A percentile compares a stretch with the other conserved stretches of the same genome.
Conservation (phyloP, 2,113 vertebrate species). For the Willisornis vidua region DNA sequence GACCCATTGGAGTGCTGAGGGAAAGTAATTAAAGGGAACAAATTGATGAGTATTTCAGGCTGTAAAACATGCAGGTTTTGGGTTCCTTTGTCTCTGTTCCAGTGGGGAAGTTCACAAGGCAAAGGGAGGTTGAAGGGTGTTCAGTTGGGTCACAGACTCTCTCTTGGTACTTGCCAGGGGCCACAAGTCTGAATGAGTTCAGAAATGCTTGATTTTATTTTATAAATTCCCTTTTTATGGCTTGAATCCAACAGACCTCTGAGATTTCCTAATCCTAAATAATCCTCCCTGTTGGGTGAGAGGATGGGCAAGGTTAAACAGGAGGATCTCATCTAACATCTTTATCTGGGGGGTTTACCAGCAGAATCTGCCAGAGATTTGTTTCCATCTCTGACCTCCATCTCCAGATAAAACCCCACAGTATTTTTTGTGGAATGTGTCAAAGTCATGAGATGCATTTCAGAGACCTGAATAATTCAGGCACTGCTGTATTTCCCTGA, state of each 20-base stretch:
- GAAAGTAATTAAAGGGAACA: constrained; percentile 55
- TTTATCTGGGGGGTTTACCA: not conserved
- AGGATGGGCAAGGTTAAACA: not conserved
- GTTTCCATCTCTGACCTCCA: not conserved
- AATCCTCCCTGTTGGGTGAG: not conserved
- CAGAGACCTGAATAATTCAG: constrained; percentile 34
- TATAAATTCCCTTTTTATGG: not conserved
- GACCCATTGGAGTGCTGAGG: constrained; percentile 3
- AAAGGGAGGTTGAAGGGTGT: not conserved
- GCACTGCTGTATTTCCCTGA: not conserved
- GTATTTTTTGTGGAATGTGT: not conserved
- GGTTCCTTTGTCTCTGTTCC: not conserved
- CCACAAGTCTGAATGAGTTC: not conserved
- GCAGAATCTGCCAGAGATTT: not conserved
- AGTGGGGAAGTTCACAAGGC: not conserved
- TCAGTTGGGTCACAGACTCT: not conserved
- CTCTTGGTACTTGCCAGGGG: not conserved
- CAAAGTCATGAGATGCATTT: constrained; percentile 29
- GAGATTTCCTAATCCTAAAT: not conserved
- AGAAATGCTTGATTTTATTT: not conserved
- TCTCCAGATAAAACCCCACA: not conserved
- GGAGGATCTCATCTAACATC: not conserved
- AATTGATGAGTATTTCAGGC: constrained; percentile 27
- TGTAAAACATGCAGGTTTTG: not conserved
- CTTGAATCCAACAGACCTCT: not conserved